A percentile compares a stretch with the other conserved stretches of the same genome.
phyloP scores from a whole-genome alignment of 1,140 invertebrate species.

The Drosophila sproati region DNA sequence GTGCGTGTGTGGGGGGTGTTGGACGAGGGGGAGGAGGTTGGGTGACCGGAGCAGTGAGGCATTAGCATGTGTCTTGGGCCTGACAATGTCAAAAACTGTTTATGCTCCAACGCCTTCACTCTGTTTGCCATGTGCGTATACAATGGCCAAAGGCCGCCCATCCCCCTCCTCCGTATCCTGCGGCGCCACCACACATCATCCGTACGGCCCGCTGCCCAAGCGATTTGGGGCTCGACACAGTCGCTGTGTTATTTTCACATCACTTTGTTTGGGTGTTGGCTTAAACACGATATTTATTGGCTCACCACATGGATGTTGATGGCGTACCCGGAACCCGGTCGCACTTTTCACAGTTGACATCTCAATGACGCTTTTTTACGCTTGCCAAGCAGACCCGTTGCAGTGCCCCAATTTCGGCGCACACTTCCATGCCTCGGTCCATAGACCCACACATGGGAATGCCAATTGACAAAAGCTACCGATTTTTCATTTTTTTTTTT shows the following conservation, averaged over 20 bases:
- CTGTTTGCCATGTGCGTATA: conserved; percentile 70
- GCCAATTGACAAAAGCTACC: conserved; percentile 50
- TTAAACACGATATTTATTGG: conserved; percentile 82
- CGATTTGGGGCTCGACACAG: conserved; percentile 19
- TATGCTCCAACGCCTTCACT: conserved; percentile 76
- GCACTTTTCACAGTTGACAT: conserved; percentile 79
- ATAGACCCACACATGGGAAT: conserved; percentile 42
- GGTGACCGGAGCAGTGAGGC: conserved; percentile 32
- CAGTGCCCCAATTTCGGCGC: background rate
- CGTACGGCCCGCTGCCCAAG: conserved; percentile 7
- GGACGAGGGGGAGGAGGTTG: too few species aligned
- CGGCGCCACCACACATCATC: background rate
- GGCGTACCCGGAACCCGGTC: conserved; percentile 17
- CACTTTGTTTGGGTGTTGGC: conserved; percentile 74
- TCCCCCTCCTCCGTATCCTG: background rate
- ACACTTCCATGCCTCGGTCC: background rate
- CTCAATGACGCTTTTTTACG: conserved; percentile 66
- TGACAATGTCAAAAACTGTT: conserved; percentile 80
- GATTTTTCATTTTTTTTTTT: conserved; percentile 27
- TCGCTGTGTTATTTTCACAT: conserved; percentile 45
- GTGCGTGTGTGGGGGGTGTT: background rate
- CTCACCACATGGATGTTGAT: conserved; percentile 57
- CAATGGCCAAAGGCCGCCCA: conserved; percentile 43
- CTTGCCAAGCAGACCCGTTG: conserved; percentile 40
- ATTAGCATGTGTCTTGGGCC: conserved; percentile 80